Percentiles rank a stretch among this genome's conserved stretches.
Conservation (phyloP, 2,113 vertebrate genomes). For the Ictidomys tridecemlineatus region DNA sequence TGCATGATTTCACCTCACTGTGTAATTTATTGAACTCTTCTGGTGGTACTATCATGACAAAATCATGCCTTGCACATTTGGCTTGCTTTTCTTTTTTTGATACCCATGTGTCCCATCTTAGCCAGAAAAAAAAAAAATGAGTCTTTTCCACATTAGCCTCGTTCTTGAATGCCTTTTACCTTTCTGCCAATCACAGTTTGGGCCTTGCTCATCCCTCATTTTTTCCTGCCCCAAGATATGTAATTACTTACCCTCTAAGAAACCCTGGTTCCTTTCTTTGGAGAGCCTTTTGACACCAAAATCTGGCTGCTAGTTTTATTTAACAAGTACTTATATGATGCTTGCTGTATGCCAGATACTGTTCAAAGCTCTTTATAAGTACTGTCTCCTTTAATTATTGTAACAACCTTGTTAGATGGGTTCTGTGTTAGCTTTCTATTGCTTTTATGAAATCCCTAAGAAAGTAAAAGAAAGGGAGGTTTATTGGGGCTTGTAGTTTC, state of each 20-base stretch:
- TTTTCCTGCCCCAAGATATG: background rate
- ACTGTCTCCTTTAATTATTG: background rate
- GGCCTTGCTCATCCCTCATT: background rate
- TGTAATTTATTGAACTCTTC: background rate
- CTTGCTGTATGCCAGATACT: background rate
- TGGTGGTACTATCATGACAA: background rate
- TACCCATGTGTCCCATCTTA: rapidly evolving
- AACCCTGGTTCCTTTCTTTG: conserved; percentile 7
- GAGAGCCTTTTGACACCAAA: background rate
- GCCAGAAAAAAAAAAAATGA: background rate
- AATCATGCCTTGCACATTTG: background rate
- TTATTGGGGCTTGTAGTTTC: background rate
- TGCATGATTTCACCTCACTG: background rate
- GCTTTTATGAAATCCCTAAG: background rate
- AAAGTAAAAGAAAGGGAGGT: background rate
- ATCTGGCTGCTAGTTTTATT: conserved; percentile 9
- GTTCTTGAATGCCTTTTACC: background rate
- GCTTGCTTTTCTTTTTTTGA: background rate
- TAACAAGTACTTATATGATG: background rate
- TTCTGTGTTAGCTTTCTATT: background rate
- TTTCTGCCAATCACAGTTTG: background rate
- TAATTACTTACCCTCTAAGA: background rate
- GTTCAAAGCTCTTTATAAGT: background rate
- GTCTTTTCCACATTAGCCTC: background rate
- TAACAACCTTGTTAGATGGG: background rate